Evolutionary conservation across 1,140 invertebrate species (phyloP), one percentile per base, ranked within the genome.

Genomic region (Gryllus bimaculatus): DNA sequence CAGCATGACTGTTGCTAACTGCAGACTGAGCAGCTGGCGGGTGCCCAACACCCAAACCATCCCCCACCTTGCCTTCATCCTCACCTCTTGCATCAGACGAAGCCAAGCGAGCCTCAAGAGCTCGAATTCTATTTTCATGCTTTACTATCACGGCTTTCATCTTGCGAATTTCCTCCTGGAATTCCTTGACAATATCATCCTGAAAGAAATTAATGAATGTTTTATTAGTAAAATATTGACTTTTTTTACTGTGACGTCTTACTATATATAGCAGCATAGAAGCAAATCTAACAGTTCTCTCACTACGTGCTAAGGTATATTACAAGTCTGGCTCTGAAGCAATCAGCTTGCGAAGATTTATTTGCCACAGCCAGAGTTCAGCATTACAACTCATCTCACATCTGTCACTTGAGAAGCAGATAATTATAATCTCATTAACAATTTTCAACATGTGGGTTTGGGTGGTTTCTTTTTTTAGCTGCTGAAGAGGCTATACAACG

Each of bases 111-210:
- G 91, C 90, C 83, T 95, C 93, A 12, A 95, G 84, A 15, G 92
- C 89, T 78, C 92, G 87, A 83, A 95, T 94, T 80, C 96, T 90
- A 82, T 95, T 95, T 86, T 98, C 96, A 84, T 98, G 96, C 83
- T 97, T 97, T 7, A 98, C 93, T 81, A 98, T 94, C 83, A 97
- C 94, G 7, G 95, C 92, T 85, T 98, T 98, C 79, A 98, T 87
- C 85, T 96, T 96, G 75, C 95, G 90, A 82, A 96, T 94, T 85
- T 96, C 94, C 82, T 94, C 92, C 48, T 91, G 89, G 80, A 95
- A 91, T 83, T 96, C 95, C 81, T 96, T 94, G 15, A 96, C 85
- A 80, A 90, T 87, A 80, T 92, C 91, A 77, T 90, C 88, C 89
- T 90, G 78, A 21, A 83, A 82, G 77, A 79, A 77, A 73, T 20